Evolutionary conservation across 2,797 vertebrate genomes (phyloP).

Genomic region (Paratrypauchen microcephalus): DNA sequence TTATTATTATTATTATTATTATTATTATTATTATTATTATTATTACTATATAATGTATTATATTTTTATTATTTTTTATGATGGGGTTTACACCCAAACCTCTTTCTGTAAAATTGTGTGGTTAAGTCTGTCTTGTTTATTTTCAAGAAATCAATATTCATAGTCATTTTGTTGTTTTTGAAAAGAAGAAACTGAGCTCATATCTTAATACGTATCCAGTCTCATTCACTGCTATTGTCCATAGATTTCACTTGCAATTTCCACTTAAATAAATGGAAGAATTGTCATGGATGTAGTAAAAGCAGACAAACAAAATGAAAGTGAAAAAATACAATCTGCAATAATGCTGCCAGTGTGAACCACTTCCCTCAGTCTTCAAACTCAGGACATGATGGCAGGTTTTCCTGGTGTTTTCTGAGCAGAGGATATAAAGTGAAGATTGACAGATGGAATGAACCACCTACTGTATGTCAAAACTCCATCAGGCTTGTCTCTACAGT

Average conservation of each 20-base stretch:
- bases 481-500: slow-evolving; percentile 7
- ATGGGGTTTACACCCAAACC: too few relatives aligned
- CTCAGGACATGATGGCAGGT: not conserved
- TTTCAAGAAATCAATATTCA: too few relatives aligned
- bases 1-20: too few relatives aligned
- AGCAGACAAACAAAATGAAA: not conserved
- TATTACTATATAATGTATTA: too few relatives aligned
- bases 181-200: too few relatives aligned
- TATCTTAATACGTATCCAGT: not conserved
- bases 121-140: too few relatives aligned
- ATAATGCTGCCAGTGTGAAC: not conserved
- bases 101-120: too few relatives aligned
- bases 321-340: not conserved
- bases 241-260: not conserved
- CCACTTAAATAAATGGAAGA: not conserved
- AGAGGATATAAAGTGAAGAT: slow-evolving; percentile 1
- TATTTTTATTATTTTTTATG: too few relatives aligned
- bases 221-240: not conserved
- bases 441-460: slow-evolving; percentile 17
- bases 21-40: too few relatives aligned
- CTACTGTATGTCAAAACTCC: slow-evolving; percentile 11
- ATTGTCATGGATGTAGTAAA: not conserved
- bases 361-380: not conserved
- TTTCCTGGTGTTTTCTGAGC: not conserved
- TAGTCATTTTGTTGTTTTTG: too few relatives aligned